Percentiles rank a stretch among this genome's conserved stretches.
Evolutionary conservation across 2,113 vertebrate species (phyloP).

Genomic region (Pelvicachromis taeniatus): DNA sequence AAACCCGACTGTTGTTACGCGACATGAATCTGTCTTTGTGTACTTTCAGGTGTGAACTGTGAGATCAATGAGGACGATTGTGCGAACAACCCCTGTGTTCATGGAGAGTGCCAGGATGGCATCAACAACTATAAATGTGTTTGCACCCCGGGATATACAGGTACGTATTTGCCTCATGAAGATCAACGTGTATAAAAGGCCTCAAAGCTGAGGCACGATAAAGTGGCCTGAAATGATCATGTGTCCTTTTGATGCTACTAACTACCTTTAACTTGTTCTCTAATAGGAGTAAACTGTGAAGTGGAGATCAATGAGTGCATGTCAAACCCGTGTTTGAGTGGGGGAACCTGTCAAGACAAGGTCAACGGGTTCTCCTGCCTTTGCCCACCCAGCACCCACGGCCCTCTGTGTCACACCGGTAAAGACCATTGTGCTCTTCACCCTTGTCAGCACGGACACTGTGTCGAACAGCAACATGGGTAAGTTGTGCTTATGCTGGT

Average conservation of each 20-base stretch:
- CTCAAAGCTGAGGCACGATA: neutral
- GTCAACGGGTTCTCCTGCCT: conserved; percentile 82
- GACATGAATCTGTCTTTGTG: neutral
- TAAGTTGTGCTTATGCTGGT: conserved; percentile 24
- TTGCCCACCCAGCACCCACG: conserved; percentile 84
- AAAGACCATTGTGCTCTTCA: conserved; percentile 81
- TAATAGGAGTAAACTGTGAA: conserved; percentile 80
- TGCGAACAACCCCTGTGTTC: conserved; percentile 83
- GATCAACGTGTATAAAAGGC: neutral
- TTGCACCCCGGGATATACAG: conserved; percentile 87
- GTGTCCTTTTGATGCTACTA: neutral
- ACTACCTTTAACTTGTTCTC: neutral
- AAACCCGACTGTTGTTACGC: neutral
- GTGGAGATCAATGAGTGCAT: conserved; percentile 85
- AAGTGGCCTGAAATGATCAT: neutral
- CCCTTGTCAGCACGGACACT: conserved; percentile 85
- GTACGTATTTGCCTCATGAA: conserved; percentile 57
- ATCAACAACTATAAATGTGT: conserved; percentile 87
- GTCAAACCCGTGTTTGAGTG: conserved; percentile 88
- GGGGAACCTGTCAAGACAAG: conserved; percentile 84
- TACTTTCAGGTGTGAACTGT: conserved; percentile 83
- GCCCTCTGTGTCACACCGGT: conserved; percentile 83
- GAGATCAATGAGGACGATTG: conserved; percentile 92
- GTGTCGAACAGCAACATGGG: conserved; percentile 80
- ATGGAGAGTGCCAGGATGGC: conserved; percentile 85